Evolutionary conservation across 2,797 vertebrate genomes (phyloP), one percentile per base, ranked within the genome.

Genomic region (Apogon hyalosoma): DNA sequence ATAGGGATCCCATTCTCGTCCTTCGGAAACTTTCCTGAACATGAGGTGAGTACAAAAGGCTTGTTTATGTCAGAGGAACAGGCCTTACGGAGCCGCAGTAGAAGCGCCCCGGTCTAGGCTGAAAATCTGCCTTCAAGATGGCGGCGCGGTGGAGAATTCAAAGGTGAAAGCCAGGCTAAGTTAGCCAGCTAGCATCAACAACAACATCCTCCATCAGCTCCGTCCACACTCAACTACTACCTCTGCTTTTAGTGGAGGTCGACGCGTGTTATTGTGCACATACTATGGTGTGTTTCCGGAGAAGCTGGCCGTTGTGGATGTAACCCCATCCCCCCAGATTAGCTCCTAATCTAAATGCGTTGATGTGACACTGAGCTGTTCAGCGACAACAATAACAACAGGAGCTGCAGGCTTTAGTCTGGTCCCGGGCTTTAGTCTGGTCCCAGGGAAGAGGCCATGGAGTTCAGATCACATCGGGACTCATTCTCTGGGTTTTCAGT

Each of bases 101-200:
- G 72, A 56, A 80, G 75, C 65, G 76, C 63, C 60, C 83, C 55
- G 77, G 75, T 90, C 47, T 89, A 83, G 86, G 85, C 70, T 76
- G 71, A 83, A 85, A 92, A 91, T 87, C 82, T 83, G 83, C 88
- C 77, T 85, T 91, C 93, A 95, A 95, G 93, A 95, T 95, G 94
- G 94, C 94, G 94, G 92, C 92, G 86, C 89, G 88, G 88, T 92
- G 91, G 87, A 84, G 87, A 88, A 92, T 91, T 92, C 88, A 91
- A 89, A 95, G 93, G 92, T 95, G 93, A 94, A 92, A 91, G 83
- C 80, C 76, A 61, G 78, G 83, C 85, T 86, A 82, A 85, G 82
- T 80, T 88, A 80, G 84, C 83, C 51, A 75, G 83, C 86, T 86
- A 83, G 72, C 84, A 49, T 75, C 73, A 88, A 73, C 63, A 77